phyloP scores from a whole-genome alignment of 2,888 invertebrate genomes.

The Phyto melanocephala region DNA sequence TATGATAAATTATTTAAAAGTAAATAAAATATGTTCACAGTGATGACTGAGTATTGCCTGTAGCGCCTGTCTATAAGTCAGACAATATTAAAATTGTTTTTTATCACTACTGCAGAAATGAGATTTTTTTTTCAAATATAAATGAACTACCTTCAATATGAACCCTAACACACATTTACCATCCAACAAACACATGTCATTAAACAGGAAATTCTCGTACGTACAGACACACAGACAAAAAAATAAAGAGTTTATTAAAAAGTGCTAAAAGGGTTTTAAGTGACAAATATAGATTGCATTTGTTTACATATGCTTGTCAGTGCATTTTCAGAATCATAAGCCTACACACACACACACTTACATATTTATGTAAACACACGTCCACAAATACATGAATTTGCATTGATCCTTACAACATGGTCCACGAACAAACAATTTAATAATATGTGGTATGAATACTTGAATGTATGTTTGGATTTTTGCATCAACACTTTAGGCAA shows the following conservation, averaged over 20 bases:
- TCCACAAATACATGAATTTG: too few relatives aligned
- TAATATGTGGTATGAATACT: slow-evolving; percentile 55
- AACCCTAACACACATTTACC: background rate
- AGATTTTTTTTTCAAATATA: background rate
- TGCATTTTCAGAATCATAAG: slow-evolving; percentile 2
- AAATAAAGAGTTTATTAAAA: slow-evolving; percentile 65
- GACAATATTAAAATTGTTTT: slow-evolving; percentile 25
- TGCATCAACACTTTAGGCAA: slow-evolving; percentile 51
- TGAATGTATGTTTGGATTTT: slow-evolving; percentile 44
- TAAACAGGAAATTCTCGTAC: slow-evolving; percentile 41
- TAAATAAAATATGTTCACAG: slow-evolving; percentile 15
- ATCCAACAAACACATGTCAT: slow-evolving; percentile 39
- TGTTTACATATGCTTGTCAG: slow-evolving; percentile 59
- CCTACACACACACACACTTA: background rate
- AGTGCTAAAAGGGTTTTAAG: slow-evolving; percentile 65
- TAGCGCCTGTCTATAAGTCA: slow-evolving; percentile 11
- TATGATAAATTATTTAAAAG: slow-evolving; percentile 28
- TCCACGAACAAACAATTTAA: slow-evolving; percentile 41
- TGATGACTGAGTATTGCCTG: background rate
- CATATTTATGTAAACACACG: background rate
- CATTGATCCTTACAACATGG: slow-evolving; percentile 1
- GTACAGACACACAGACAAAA: background rate
- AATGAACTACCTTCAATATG: slow-evolving; percentile 17
- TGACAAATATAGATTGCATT: slow-evolving; percentile 64
- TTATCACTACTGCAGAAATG: background rate